Percentiles rank a stretch among this genome's conserved stretches.
Evolutionary conservation across 2,888 invertebrate genomes (phyloP).

Genomic region (Camptogramma bilineatum): DNA sequence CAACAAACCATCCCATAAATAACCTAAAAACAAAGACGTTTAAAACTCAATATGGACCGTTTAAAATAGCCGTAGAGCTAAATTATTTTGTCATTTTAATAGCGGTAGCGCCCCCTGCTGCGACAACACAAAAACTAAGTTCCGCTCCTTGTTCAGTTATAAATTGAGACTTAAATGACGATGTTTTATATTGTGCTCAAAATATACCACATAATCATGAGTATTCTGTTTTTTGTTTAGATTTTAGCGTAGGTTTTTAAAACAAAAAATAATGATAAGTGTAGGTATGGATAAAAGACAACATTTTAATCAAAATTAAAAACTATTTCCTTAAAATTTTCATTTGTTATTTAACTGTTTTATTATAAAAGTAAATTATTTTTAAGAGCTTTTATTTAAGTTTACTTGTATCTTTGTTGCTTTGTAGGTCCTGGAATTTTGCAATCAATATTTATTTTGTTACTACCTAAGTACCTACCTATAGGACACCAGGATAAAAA

Average conservation of each 20-base stretch:
- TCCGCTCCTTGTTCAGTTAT: constrained; percentile 31
- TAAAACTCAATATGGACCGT: constrained; percentile 47
- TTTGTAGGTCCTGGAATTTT: too few species aligned
- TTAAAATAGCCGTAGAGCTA: constrained; percentile 52
- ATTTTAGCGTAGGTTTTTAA: neutral
- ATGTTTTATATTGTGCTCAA: neutral
- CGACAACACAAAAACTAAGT: constrained; percentile 43
- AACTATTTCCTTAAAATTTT: too few species aligned
- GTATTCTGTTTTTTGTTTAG: neutral
- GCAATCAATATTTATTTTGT: too few species aligned
- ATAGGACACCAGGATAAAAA: too few species aligned
- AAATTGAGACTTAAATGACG: constrained; percentile 19
- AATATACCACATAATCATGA: neutral
- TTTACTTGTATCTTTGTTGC: too few species aligned
- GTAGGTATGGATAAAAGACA: too few species aligned
- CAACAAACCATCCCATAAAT: constrained; percentile 38
- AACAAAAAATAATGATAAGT: too few species aligned
- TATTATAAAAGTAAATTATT: too few species aligned
- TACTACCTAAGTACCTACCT: too few species aligned
- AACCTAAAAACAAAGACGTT: constrained; percentile 43
- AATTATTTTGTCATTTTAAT: constrained; percentile 37
- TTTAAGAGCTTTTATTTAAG: too few species aligned
- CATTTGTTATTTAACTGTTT: too few species aligned
- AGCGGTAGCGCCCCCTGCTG: constrained; percentile 60
- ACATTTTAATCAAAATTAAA: too few species aligned